Evolutionary conservation across 64 coral and sea anemone genomes (phyloP).

Genomic region (Platygyra sinensis): DNA sequence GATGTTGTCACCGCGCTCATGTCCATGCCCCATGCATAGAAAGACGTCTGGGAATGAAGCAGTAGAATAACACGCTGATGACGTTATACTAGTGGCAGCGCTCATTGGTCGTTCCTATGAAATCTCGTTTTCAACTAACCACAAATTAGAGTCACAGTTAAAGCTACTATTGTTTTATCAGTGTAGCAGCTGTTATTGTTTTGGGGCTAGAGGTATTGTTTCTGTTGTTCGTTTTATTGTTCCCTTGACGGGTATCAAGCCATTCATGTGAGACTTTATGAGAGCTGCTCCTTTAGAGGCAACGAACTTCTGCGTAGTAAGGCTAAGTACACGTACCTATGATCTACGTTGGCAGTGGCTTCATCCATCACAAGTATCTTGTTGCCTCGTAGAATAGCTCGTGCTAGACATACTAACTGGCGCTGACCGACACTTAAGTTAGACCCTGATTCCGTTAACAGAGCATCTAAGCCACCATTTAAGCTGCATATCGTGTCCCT

Average conservation of each 20-base stretch:
- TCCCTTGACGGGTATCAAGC: too few relatives aligned
- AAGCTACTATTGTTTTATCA: not conserved
- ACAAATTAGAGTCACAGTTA: too few relatives aligned
- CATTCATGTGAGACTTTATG: not conserved
- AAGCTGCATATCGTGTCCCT: slow-evolving; percentile 55
- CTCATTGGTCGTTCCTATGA: too few relatives aligned
- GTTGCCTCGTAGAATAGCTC: slow-evolving; percentile 66
- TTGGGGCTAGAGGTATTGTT: too few relatives aligned
- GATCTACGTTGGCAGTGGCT: slow-evolving; percentile 78
- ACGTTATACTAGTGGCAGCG: too few relatives aligned
- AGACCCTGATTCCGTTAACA: slow-evolving; percentile 62
- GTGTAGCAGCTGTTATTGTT: not conserved
- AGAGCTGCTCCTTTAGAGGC: not conserved
- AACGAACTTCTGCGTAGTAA: not conserved
- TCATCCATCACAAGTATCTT: slow-evolving; percentile 78
- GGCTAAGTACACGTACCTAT: slow-evolving; percentile 50
- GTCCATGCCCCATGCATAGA: too few relatives aligned
- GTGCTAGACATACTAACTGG: slow-evolving; percentile 86
- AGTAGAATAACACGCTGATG: too few relatives aligned
- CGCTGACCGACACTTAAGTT: slow-evolving; percentile 88
- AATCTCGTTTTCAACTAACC: too few relatives aligned
- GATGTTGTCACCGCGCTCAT: not conserved
- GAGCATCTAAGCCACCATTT: slow-evolving; percentile 57
- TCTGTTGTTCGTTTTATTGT: too few relatives aligned
- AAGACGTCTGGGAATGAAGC: too few relatives aligned